Conservation (phyloP, 1,140 invertebrate genomes). For the Drosophila bifasciata region DNA sequence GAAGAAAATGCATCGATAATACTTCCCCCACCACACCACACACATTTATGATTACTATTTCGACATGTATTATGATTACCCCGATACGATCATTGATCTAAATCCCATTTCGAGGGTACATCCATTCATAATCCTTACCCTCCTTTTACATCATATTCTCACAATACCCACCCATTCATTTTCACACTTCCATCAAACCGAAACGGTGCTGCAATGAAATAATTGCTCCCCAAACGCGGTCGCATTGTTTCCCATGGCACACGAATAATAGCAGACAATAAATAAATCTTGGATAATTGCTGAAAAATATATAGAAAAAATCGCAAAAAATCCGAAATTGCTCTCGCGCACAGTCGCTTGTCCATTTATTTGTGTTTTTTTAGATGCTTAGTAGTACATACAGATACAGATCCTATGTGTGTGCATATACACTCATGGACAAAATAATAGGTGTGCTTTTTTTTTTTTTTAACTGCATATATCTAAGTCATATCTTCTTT, state of each 20-base stretch:
- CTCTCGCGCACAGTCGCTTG: constrained; percentile 24
- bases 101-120: too few species aligned
- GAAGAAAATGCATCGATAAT: not conserved
- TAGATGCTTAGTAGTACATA: constrained; percentile 9
- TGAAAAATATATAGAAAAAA: constrained; percentile 8
- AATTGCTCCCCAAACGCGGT: constrained; percentile 11
- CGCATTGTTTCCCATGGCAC: constrained; percentile 3
- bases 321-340: constrained; percentile 19
- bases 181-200: constrained; percentile 4
- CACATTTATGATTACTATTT: too few species aligned
- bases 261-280: constrained; percentile 7
- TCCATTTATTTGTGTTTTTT: constrained; percentile 28
- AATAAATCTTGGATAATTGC: constrained; percentile 31
- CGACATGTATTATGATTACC: too few species aligned
- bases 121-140: too few species aligned
- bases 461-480: too few species aligned
- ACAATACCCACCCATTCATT: constrained; percentile 1
- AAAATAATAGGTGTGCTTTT: too few species aligned
- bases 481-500: too few species aligned
- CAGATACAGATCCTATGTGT: too few species aligned
- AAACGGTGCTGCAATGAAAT: constrained; percentile 7
- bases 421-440: too few species aligned
- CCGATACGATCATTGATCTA: too few species aligned
- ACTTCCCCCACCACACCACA: too few species aligned
- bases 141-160: constrained; percentile 34